These are phyloP conservation scores for Nemoura dubitans DNA, from an alignment of 2,888 invertebrate species.

Conservation along the genomic window DNA sequence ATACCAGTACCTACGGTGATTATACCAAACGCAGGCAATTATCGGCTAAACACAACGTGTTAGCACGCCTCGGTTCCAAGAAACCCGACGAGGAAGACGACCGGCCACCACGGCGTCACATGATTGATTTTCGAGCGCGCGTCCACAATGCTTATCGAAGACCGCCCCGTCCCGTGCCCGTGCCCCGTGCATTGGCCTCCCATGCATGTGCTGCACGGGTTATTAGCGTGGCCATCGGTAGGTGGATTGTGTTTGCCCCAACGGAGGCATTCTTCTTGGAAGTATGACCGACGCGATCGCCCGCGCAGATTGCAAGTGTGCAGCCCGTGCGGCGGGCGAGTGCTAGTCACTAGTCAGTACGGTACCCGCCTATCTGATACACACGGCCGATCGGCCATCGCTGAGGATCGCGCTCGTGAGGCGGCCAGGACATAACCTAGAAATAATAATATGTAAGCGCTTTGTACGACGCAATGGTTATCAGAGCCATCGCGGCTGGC, in stretches of 20 bases:
- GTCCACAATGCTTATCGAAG: not conserved
- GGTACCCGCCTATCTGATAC: not conserved
- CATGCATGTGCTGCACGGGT: not conserved
- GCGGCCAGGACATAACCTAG: no score
- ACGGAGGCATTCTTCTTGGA: not conserved
- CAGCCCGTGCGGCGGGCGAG: not conserved
- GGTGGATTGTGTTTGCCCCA: not conserved
- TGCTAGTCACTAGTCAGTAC: not conserved
- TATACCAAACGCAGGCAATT: not conserved
- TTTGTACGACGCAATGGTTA: no score
- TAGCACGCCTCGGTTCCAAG: not conserved
- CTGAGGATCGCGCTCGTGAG: not conserved
- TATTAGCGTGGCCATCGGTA: not conserved
- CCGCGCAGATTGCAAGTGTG: not conserved
- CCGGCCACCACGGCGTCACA: no score
- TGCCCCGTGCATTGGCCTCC: not conserved
- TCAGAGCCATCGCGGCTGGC: not conserved
- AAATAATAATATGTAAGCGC: no score
- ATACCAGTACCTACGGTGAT: not conserved
- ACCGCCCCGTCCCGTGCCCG: not conserved
- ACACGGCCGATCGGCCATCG: no score
- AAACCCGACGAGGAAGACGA: not conserved
- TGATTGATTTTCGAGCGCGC: not conserved
- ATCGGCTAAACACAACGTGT: not conserved
- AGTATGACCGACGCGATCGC: slow-evolving; percentile 13